phyloP scores from a whole-genome alignment of 2,113 vertebrate species.

The Arvicanthis niloticus region DNA sequence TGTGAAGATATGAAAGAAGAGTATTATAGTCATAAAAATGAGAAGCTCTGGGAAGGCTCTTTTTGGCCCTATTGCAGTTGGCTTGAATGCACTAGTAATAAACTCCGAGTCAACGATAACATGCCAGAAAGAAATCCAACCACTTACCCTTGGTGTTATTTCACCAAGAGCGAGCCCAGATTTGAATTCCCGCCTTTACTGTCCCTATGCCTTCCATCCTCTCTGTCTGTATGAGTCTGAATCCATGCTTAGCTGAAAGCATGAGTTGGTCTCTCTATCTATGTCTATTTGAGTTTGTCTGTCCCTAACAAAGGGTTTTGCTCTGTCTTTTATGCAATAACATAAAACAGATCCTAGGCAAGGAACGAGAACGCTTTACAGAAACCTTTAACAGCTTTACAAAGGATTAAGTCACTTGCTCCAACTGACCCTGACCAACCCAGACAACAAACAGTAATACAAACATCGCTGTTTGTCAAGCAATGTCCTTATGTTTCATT shows the following conservation, averaged over 20 bases:
- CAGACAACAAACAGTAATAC: not conserved
- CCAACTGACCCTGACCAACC: not conserved
- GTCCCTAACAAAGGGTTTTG: not conserved
- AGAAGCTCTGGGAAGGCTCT: not conserved
- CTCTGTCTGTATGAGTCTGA: not conserved
- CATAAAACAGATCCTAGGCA: not conserved
- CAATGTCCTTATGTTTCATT: not conserved
- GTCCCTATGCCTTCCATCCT: not conserved
- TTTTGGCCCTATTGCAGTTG: not conserved
- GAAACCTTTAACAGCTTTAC: not conserved
- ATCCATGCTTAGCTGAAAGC: not conserved
- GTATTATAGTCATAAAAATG: accelerated
- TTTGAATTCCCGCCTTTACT: not conserved
- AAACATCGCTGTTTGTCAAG: not conserved
- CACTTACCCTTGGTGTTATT: not conserved
- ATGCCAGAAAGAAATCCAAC: not conserved
- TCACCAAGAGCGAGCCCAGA: not conserved
- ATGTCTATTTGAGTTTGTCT: not conserved
- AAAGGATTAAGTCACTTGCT: not conserved
- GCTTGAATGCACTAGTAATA: not conserved
- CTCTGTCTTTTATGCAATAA: not conserved
- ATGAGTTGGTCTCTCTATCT: not conserved
- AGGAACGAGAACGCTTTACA: not conserved
- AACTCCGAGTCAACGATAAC: not conserved
- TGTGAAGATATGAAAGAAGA: accelerated